phyloP scores from a whole-genome alignment of 2,113 vertebrate species.

The Rhinogobius similis region DNA sequence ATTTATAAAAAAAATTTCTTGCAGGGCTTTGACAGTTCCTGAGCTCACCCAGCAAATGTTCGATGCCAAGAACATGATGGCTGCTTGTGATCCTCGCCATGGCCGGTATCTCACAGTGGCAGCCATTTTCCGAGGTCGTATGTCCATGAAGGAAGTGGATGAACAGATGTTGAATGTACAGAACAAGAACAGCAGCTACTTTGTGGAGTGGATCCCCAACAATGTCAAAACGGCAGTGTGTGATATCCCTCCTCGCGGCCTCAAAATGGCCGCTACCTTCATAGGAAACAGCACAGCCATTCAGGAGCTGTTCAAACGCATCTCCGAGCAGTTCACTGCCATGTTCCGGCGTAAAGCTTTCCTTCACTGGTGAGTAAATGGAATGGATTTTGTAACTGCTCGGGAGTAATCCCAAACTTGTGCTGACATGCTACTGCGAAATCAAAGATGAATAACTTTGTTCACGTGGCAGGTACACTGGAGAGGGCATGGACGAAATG shows the following conservation, averaged over 20 bases:
- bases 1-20: neutral
- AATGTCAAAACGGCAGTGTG: constrained; percentile 92
- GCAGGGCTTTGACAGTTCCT: constrained; percentile 52
- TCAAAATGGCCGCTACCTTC: constrained; percentile 92
- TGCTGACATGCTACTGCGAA: neutral
- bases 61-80: constrained; percentile 83
- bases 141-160: constrained; percentile 83
- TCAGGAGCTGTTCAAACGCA: constrained; percentile 85
- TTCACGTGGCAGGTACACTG: constrained; percentile 77
- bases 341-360: constrained; percentile 82
- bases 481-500: constrained; percentile 88
- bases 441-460: too few species aligned
- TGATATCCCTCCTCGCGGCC: constrained; percentile 89
- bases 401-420: neutral
- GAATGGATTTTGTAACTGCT: neutral
- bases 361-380: constrained; percentile 73
- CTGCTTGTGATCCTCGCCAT: constrained; percentile 79
- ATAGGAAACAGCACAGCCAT: constrained; percentile 94
- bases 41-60: constrained; percentile 83
- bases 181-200: constrained; percentile 96
- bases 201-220: constrained; percentile 96
- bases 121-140: constrained; percentile 79
- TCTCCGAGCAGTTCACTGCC: constrained; percentile 80
- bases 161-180: constrained; percentile 90
- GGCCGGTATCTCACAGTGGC: constrained; percentile 80